A percentile compares a stretch with the other conserved stretches of the same genome.
phyloP scores from a whole-genome alignment of 2,888 invertebrate species.

The Galerucella pusilla region DNA sequence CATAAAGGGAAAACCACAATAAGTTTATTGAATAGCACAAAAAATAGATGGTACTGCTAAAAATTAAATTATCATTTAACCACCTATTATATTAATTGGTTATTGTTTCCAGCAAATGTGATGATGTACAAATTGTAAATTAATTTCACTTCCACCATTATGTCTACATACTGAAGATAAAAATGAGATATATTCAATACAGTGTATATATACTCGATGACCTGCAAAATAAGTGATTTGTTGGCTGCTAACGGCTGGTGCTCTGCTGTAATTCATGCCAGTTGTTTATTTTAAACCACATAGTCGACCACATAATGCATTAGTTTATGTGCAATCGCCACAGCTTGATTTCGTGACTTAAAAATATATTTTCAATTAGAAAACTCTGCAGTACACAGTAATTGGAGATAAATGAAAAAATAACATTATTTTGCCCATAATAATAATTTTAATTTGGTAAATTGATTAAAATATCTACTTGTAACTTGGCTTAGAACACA shows the following conservation, averaged over 20 bases:
- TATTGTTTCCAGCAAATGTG: not conserved
- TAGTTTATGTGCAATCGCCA: slow-evolving; percentile 41
- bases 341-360: slow-evolving; percentile 36
- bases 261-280: slow-evolving; percentile 45
- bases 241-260: slow-evolving; percentile 49
- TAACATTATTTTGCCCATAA: not conserved
- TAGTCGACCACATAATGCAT: slow-evolving; percentile 39
- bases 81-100: not conserved
- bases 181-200: slow-evolving; percentile 8
- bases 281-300: slow-evolving; percentile 33
- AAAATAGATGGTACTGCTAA: not conserved
- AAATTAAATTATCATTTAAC: not conserved
- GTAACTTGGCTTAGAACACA: too few relatives aligned
- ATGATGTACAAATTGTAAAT: not conserved
- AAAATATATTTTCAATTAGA: slow-evolving; percentile 26
- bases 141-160: slow-evolving; percentile 3
- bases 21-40: not conserved
- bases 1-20: not conserved
- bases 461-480: too few relatives aligned
- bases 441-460: too few relatives aligned
- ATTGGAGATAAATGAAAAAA: not conserved
- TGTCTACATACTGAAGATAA: slow-evolving; percentile 20
- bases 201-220: slow-evolving; percentile 46
- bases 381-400: slow-evolving; percentile 29
- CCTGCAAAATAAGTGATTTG: slow-evolving; percentile 40